phyloP scores from a whole-genome alignment of 2,888 invertebrate species.

The Harmothoe impar region DNA sequence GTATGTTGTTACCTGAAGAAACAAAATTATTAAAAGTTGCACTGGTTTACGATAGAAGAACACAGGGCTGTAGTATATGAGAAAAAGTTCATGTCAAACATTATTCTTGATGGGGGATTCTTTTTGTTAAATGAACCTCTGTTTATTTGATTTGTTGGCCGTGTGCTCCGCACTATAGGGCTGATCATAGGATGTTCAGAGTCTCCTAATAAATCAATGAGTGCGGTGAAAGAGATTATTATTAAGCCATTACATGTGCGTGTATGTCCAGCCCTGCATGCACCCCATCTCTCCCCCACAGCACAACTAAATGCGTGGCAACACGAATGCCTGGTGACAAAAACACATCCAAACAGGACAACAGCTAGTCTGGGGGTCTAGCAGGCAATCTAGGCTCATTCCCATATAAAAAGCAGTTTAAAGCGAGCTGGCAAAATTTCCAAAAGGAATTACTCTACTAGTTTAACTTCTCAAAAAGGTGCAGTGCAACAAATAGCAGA shows the following conservation, averaged over 20 bases:
- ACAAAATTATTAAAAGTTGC: too few relatives aligned
- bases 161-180: too few relatives aligned
- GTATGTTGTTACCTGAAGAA: too few relatives aligned
- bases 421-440: not conserved
- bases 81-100: too few relatives aligned
- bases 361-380: not conserved
- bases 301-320: not conserved
- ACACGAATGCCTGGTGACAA: not conserved
- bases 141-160: too few relatives aligned
- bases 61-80: too few relatives aligned
- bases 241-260: constrained; percentile 32
- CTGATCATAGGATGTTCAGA: too few relatives aligned
- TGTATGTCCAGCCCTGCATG: constrained; percentile 44
- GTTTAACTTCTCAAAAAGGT: not conserved
- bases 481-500: not conserved
- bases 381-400: constrained; percentile 21
- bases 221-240: too few relatives aligned
- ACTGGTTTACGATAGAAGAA: too few relatives aligned
- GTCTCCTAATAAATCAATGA: too few relatives aligned
- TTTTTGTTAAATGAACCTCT: too few relatives aligned
- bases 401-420: not conserved
- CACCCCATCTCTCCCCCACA: not conserved
- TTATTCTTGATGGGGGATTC: too few relatives aligned
- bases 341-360: constrained; percentile 21
- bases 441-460: not conserved